A percentile compares a stretch with the other conserved stretches of the same genome.
These are phyloP conservation scores for Pangasius krempfi DNA, from an alignment of 2,797 vertebrate species.

Conservation along the genomic window DNA sequence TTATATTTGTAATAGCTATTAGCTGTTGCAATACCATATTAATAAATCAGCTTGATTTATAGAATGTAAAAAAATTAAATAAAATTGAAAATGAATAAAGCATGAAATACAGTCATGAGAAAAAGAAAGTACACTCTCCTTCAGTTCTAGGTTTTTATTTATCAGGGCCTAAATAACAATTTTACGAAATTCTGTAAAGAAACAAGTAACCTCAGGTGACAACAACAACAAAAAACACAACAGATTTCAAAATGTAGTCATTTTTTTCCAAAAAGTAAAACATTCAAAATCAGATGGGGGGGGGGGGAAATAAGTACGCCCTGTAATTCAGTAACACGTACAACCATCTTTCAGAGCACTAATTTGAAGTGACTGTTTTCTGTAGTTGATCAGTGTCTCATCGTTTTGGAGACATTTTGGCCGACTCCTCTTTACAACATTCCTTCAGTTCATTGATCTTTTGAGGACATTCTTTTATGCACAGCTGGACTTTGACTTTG, in stretches of 20 bases:
- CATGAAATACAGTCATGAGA: not conserved
- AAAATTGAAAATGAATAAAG: not conserved
- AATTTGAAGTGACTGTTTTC: too few relatives aligned
- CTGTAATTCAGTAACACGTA: not conserved
- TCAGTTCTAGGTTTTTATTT: not conserved
- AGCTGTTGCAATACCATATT: not conserved
- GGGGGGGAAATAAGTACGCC: too few relatives aligned
- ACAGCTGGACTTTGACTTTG: not conserved
- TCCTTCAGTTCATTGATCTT: not conserved
- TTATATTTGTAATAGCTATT: not conserved
- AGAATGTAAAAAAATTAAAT: not conserved
- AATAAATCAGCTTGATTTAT: not conserved
- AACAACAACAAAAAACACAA: too few relatives aligned
- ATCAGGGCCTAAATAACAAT: not conserved
- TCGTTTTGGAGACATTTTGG: not conserved
- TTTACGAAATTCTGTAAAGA: too few relatives aligned
- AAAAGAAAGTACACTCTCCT: not conserved
- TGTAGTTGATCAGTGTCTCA: not conserved
- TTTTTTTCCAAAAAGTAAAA: too few relatives aligned
- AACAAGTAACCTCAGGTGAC: too few relatives aligned
- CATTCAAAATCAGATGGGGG: too few relatives aligned
- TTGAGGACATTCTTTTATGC: too few relatives aligned
- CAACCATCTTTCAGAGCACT: not conserved
- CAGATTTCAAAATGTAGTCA: too few relatives aligned
- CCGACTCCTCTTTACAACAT: not conserved